A percentile compares a stretch with the other conserved stretches of the same genome.
Conservation (phyloP, 2,113 vertebrate genomes). For the Daphoenositta chrysoptera region DNA sequence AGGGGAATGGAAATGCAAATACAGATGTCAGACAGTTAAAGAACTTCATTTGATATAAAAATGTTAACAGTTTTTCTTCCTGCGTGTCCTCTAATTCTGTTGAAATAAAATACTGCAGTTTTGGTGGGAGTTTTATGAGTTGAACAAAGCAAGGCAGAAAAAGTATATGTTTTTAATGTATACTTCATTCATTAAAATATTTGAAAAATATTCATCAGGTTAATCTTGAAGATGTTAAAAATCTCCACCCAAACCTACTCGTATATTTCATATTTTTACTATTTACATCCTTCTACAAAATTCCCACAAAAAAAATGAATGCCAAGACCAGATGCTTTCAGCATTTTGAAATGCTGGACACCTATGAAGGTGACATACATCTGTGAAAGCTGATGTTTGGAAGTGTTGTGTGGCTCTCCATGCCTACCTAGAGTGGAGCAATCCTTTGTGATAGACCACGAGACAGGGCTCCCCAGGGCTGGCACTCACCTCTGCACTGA, state of each 20-base stretch:
- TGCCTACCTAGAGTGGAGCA: not conserved
- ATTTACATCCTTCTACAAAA: not conserved
- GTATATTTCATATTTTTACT: not conserved
- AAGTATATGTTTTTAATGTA: not conserved
- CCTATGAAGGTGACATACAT: not conserved
- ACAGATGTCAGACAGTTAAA: not conserved
- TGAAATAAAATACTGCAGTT: not conserved
- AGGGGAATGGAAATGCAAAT: not conserved
- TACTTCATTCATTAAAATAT: not conserved
- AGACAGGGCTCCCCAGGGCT: not conserved
- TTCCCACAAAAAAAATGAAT: not conserved
- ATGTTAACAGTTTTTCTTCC: not conserved
- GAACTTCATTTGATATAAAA: not conserved
- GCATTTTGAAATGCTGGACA: not conserved
- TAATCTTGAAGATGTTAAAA: not conserved
- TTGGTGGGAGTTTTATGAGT: not conserved
- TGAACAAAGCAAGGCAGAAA: not conserved
- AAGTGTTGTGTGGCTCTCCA: not conserved
- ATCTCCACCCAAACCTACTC: not conserved
- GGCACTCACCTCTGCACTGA: accelerated
- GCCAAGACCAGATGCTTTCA: not conserved
- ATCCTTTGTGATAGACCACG: accelerated
- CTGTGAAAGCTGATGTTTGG: not conserved
- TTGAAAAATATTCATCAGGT: not conserved
- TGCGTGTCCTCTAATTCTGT: not conserved